Base-by-base conservation (phyloP, 2,113 vertebrate species). In the Hipposideros armiger region DNA sequence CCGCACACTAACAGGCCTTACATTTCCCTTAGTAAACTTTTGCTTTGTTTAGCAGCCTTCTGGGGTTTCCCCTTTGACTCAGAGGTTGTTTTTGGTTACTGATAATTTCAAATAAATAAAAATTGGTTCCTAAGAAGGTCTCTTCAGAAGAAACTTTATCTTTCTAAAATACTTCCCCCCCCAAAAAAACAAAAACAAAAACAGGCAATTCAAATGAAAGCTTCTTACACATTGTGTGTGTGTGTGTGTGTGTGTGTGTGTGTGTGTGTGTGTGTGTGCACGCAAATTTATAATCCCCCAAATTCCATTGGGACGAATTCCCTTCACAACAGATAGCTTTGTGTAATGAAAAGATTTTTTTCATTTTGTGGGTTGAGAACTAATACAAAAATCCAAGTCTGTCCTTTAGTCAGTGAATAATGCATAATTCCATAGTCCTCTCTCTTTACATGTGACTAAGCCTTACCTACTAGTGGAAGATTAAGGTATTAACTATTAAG, bases 21-120 rank as follows among this genome's bases (percentile, higher is more conserved):
- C n/a, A 62, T 94, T 95, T 96, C 84, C 67, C 42, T 56, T 89
- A 74, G 47, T 90, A 97, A 93, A 45, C 24, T 93, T 92, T 78
- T 83, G 16, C 72, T 81, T 95, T 85, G 62, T 69, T 97, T 32
- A 91, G 42, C 45, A 94, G 73, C 0, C 26, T 86, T 94, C 13
- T 93, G 95, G 87, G 76, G 20, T 95, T 73, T 95, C 28, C 87
- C 78, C 67, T 78, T 60, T 95, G 47, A n/a, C 69, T 94, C 56
- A 94, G 82, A 90, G 22, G 36, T 81, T 91, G 87, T 93, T 91
- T 92, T 89, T 94, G 13, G 78, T 62, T 74, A 76, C 28, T 93
- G 56, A 85, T 8, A 26, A 0, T 81, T 97, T 80, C 28, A 58
- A 95, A 93, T 84, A 72, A 84, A 83, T 36, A 90, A 78, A 83